Conservation (phyloP, 2,113 vertebrate genomes). For the zebrafish (Danio rerio) region GRCz12tu NC_133181.1:47677001-47677500, state of each 20-base stretch:
- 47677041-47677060: not conserved
- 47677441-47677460: not conserved
- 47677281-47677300: not conserved
- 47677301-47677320: not conserved
- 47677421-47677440: slow-evolving; percentile 11
- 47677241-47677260: not conserved
- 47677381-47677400: not conserved
- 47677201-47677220: not conserved
- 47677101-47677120: not conserved
- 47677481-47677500: slow-evolving; percentile 25
- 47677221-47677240: not conserved
- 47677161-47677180: not conserved
- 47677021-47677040: not conserved
- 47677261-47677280: not conserved
- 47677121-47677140: not conserved
- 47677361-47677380: not conserved
- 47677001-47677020: no score
- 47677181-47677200: not conserved
- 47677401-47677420: not conserved
- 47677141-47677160: not conserved
- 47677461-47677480: not conserved
- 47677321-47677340: not conserved
- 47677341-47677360: not conserved
- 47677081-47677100: not conserved
- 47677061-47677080: not conserved